These are phyloP conservation scores for Tinamus guttatus DNA, from an alignment of 2,113 vertebrate species.

Conservation along the genomic window DNA sequence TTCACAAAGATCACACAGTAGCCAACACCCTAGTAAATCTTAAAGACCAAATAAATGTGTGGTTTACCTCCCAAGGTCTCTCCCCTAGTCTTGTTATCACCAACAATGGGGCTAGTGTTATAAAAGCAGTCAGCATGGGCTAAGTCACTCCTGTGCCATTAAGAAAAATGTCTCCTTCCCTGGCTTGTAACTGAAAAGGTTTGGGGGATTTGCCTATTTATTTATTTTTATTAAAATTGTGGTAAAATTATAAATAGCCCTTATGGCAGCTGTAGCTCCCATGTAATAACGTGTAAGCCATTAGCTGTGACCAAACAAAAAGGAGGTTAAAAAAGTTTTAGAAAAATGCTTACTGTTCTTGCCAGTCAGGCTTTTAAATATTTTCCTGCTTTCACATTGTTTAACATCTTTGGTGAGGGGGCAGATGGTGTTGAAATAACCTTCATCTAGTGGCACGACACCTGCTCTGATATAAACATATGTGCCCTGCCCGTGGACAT, in stretches of 20 bases:
- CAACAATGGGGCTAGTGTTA: conserved; percentile 57
- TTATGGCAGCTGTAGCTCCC: not conserved
- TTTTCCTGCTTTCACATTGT: not conserved
- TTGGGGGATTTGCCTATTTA: not conserved
- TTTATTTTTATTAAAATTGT: conserved; percentile 33
- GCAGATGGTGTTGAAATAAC: not conserved
- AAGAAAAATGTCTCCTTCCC: conserved; percentile 24
- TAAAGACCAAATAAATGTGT: conserved; percentile 48
- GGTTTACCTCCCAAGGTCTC: conserved; percentile 46
- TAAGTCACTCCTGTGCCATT: conserved; percentile 11
- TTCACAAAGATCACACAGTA: conserved; percentile 49
- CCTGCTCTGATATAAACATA: not conserved
- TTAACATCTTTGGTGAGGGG: not conserved
- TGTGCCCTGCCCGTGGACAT: not conserved
- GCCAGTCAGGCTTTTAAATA: not conserved
- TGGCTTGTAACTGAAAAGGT: conserved; percentile 44
- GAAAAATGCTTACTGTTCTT: not conserved
- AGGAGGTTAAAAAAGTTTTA: not conserved
- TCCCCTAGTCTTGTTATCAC: conserved; percentile 16
- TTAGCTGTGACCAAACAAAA: not conserved
- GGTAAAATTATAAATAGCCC: conserved; percentile 30
- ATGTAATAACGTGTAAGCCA: not conserved
- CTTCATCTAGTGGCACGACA: not conserved
- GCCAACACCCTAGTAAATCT: conserved; percentile 34
- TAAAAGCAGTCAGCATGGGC: not conserved